phyloP scores from a whole-genome alignment of 2,888 invertebrate genomes.

The Ganaspis brasiliensis region DNA sequence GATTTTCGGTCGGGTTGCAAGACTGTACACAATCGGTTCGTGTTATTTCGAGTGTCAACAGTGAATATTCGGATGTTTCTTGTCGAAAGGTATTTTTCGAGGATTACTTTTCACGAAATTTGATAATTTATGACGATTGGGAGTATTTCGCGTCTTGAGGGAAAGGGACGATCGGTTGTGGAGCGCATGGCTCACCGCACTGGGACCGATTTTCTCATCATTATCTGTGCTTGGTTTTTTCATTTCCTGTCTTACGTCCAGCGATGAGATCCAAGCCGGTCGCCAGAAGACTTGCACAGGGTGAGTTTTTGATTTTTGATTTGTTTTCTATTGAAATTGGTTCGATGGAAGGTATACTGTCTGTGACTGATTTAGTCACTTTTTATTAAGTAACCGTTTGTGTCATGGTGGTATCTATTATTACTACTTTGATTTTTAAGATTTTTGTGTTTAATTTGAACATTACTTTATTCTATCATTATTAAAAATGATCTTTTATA shows the following conservation, averaged over 20 bases:
- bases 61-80: neutral
- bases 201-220: slow-evolving; percentile 64
- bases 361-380: too few relatives aligned
- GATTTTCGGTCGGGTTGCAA: neutral
- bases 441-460: too few relatives aligned
- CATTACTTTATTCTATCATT: too few relatives aligned
- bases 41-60: neutral
- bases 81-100: neutral
- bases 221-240: slow-evolving; percentile 75
- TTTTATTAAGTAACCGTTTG: too few relatives aligned
- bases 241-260: slow-evolving; percentile 68
- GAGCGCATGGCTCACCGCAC: slow-evolving; percentile 76
- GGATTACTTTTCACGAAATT: neutral
- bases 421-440: too few relatives aligned
- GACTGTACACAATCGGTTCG: neutral
- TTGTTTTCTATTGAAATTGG: too few relatives aligned
- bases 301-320: slow-evolving; percentile 75
- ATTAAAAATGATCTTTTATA: too few relatives aligned
- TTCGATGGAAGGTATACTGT: too few relatives aligned
- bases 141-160: too few relatives aligned
- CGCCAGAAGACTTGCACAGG: slow-evolving; percentile 87
- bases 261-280: slow-evolving; percentile 89
- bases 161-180: slow-evolving; percentile 19
- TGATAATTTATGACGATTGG: neutral
- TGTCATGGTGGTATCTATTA: too few relatives aligned